Evolutionary conservation across 2,888 invertebrate genomes (phyloP), one percentile per base, ranked within the genome.

Genomic region (Napeogenes inachia): DNA sequence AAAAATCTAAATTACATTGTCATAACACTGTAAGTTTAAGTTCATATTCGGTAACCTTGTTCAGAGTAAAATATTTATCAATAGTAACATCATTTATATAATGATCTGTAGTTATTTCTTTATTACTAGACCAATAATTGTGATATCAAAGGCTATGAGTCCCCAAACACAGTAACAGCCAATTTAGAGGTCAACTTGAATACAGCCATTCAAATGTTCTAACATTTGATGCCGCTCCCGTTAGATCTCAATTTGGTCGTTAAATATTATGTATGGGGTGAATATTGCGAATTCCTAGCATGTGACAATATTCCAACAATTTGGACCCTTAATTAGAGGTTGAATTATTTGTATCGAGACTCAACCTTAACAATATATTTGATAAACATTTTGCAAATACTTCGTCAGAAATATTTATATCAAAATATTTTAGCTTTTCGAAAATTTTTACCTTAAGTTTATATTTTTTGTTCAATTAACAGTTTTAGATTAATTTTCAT

Each of bases 241-340:
- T 30, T 10, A 50, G 50, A 50, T 50, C 50, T 50, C 30, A 21
- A 50, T 50, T 50, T 50, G 50, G 50, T 50, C 50, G 30, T 21
- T 50, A 30, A 4, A n/a, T 50, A 30, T 50, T 50, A 50, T 50
- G 30, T 50, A 50, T 50, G 50, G 50, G 50, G 30, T 50, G 50
- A 50, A 50, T 50, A 50, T 50, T 50, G 50, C 50, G 30, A 50
- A 50, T 50, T 50, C 50, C 50, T 50, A 12, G 30, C 50, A 50
- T 30, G 50, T 50, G 21, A 50, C 50, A 50, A 50, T 30, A 50
- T 50, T 50, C 50, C 6, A 50, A 50, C 50, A 50, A 50, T 50
- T 50, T n/a, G 6, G 12, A 21, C 50, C 50, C 30, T 50, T 30
- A 50, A 8, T 50, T 50, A 50, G 30, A 30, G 42, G 10, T 42